phyloP scores from a whole-genome alignment of 2,113 vertebrate genomes.

The Australoheros scitulus region DNA sequence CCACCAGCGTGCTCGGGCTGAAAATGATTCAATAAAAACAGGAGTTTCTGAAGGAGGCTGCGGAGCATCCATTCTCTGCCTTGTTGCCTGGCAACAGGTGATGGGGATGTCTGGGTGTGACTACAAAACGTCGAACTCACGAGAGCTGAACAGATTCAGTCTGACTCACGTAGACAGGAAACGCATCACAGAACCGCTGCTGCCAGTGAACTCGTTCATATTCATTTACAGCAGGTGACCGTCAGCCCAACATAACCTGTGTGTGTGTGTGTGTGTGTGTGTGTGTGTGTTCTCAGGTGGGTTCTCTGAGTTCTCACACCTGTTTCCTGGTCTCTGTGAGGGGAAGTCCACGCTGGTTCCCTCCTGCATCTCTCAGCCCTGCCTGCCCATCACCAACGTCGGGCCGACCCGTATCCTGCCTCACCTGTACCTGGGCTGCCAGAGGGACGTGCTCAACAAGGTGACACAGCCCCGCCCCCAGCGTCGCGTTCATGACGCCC shows the following conservation, averaged over 20 bases:
- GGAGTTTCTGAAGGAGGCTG: neutral
- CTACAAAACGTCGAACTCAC: neutral
- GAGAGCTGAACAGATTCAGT: neutral
- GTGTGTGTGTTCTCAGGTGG: conserved; percentile 81
- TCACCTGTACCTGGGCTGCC: conserved; percentile 95
- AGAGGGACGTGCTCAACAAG: conserved; percentile 95
- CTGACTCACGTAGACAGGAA: neutral
- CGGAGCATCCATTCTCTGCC: neutral
- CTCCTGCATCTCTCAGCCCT: conserved; percentile 90
- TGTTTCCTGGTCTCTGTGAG: conserved; percentile 94
- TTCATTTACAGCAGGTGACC: neutral
- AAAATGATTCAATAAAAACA: neutral
- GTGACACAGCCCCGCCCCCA: conserved; percentile 47
- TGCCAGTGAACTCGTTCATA: neutral
- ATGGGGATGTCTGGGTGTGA: neutral
- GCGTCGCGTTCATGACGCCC: too few relatives aligned
- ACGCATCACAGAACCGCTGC: neutral
- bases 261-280: too few relatives aligned
- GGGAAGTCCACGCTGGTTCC: conserved; percentile 88
- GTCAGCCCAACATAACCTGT: neutral
- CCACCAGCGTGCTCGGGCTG: neutral
- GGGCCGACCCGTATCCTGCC: conserved; percentile 95
- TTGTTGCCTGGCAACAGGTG: conserved; percentile 40
- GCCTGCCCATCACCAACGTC: conserved; percentile 85
- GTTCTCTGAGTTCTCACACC: conserved; percentile 89